Evolutionary conservation across 1,140 invertebrate genomes (phyloP), one percentile per base, ranked within the genome.

Genomic region (Saccostrea cuccullata): DNA sequence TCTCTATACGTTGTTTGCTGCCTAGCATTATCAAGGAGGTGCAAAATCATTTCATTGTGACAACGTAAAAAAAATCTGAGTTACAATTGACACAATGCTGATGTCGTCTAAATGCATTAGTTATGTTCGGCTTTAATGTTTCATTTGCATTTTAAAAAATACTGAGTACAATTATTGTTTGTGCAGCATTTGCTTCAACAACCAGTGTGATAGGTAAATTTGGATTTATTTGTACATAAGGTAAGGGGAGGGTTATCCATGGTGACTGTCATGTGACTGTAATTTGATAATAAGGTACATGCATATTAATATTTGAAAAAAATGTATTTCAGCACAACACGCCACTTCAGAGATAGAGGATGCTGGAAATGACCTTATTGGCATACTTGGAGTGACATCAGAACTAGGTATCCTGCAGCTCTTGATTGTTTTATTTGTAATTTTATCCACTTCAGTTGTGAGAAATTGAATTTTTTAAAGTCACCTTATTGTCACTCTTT

Each of bases 371-470:
- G 23, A 67, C 60, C 60, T 67, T 67, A 67, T 67, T 67, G 60
- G 60, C 20, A 67, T 67, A 67, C 60, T 67, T 67, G 60, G 60
- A 67, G 60, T 67, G 15, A 67, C 60, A 67, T 67, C 60, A 20
- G 60, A 67, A 20, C 60, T 67, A 67, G 60, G 60, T 67, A 67
- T 67, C 20, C 6, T 67, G 60, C 17, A 17, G 20, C 60, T 67
- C 23, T 8, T 67, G n/a, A 67, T 67, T 17, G 47, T 47, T 47
- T 47, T 8, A 67, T 67, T 67, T 67, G 17, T 67, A 67, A 23
- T 67, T 67, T 67, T 67, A 23, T 20, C 15, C 60, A 17, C 60
- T 67, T n/a, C 20, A 13, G 47, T 47, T 6, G 47, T 47, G 47
- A n/a, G 47, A 47, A 47, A 47, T 47, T 47, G 47, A 47, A 2